Base-by-base conservation (phyloP, 2,113 vertebrate genomes). In the Heterocephalus glaber region DNA sequence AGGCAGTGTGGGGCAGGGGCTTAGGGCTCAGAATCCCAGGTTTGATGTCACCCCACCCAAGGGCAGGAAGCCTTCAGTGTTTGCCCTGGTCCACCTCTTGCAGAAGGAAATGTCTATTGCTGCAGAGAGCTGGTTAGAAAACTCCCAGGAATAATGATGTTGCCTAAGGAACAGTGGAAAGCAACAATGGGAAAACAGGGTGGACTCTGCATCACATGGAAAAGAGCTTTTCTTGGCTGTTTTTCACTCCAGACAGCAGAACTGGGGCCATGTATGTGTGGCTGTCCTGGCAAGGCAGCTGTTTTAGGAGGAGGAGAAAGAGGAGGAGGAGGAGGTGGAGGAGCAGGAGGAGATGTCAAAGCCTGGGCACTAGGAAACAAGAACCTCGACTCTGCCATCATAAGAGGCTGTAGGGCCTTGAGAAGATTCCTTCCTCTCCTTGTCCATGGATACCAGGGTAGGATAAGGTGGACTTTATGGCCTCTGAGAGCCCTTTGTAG, bases 331-430 rank as follows among this genome's bases (percentile, higher is more conserved):
- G 44, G 66, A 84, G 44, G 24, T 68, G 58, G 3, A 9, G 44
- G 66, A 84, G 44, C 19, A 76, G 70, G 58, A 47, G 13, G 52
- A 56, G 54, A 14, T 0, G 1, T 63, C 30, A 63, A 52, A 9
- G 1, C 33, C 28, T 0, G 6, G 41, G 41, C 30, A 4, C 26
- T 5, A 54, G 47, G 19, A 16, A 9, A 5, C 0, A 12, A 70
- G 28, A 54, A 65, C 22, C 7, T 77, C 13, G 4, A 44, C 24
- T 11, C 68, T 38, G 26, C 26, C n/a, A 24, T 20, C 7, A 0
- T 61, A 5, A 7, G 72, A 11, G 13, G 14, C 41, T 44, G 38
- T 30, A 22, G 33, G 66, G 20, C 83, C 9, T 56, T 3, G 4
- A n/a, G 30, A 70, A 41, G 30, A 11, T 30, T 35, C 38, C 12